Percentiles rank a stretch among this genome's conserved stretches.
These are phyloP conservation scores for Vicugna pacos DNA, from an alignment of 2,113 vertebrate genomes.

Conservation along the genomic window DNA sequence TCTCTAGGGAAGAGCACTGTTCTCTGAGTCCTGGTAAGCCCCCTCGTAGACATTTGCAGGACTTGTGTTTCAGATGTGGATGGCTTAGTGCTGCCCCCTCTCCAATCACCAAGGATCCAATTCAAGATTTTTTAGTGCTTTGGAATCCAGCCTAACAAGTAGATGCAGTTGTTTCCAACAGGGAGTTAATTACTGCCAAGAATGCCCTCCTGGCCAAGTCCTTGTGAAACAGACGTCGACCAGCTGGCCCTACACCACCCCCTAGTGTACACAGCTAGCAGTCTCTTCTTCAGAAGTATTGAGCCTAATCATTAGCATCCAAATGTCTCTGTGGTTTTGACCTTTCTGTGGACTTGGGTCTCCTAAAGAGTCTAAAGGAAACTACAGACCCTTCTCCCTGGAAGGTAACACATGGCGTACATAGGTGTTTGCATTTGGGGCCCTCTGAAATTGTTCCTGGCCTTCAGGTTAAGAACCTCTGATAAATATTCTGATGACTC, in stretches of 20 bases:
- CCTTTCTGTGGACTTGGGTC: not conserved
- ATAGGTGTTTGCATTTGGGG: not conserved
- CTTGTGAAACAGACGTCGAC: not conserved
- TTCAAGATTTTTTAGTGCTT: slow-evolving; percentile 17
- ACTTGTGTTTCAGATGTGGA: not conserved
- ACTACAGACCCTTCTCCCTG: not conserved
- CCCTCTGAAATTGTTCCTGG: not conserved
- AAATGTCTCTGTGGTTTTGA: not conserved
- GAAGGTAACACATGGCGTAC: too few species aligned
- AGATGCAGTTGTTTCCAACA: not conserved
- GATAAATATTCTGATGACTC: not conserved
- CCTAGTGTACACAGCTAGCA: slow-evolving; percentile 34
- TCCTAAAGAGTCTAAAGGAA: not conserved
- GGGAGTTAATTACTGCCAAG: not conserved
- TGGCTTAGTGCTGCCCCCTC: not conserved
- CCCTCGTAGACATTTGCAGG: not conserved
- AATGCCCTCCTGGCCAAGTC: not conserved
- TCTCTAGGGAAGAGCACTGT: not conserved
- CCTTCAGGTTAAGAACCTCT: not conserved
- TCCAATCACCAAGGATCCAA: not conserved
- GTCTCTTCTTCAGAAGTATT: not conserved
- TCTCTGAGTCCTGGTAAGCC: not conserved
- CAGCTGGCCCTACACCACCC: not conserved
- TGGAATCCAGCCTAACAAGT: slow-evolving; percentile 52
- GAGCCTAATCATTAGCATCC: not conserved